Evolutionary conservation across 2,888 invertebrate genomes (phyloP).

Genomic region (Druceiella hillmani): DNA sequence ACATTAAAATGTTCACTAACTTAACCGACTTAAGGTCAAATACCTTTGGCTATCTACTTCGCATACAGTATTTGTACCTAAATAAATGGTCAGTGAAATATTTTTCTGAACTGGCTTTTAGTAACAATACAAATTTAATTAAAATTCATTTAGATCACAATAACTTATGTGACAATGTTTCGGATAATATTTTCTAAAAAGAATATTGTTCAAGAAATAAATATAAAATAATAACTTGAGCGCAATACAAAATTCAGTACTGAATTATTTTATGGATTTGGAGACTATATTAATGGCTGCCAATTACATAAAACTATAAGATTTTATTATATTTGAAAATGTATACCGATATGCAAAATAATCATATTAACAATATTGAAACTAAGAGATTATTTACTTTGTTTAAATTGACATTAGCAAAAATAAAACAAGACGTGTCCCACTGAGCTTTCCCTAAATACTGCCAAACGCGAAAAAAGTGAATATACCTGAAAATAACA

Average conservation of each 20-base stretch:
- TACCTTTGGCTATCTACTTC: slow-evolving; percentile 70
- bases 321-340: slow-evolving; percentile 54
- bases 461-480: slow-evolving; percentile 44
- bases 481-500: slow-evolving; percentile 42
- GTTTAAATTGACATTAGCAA: slow-evolving; percentile 41
- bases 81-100: slow-evolving; percentile 64
- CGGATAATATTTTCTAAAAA: slow-evolving; percentile 61
- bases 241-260: slow-evolving; percentile 71
- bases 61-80: slow-evolving; percentile 66
- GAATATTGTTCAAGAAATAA: slow-evolving; percentile 68
- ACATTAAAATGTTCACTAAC: slow-evolving; percentile 67
- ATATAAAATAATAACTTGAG: slow-evolving; percentile 68
- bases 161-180: slow-evolving; percentile 58
- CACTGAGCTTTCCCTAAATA: slow-evolving; percentile 36
- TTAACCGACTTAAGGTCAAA: slow-evolving; percentile 65
- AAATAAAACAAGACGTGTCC: slow-evolving; percentile 37
- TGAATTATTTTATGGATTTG: slow-evolving; percentile 66
- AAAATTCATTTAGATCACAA: slow-evolving; percentile 72
- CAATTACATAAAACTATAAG: slow-evolving; percentile 64
- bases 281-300: slow-evolving; percentile 66
- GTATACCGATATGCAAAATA: slow-evolving; percentile 39
- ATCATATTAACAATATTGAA: slow-evolving; percentile 40
- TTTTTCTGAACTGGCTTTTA: slow-evolving; percentile 66
- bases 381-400: slow-evolving; percentile 37
- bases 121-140: slow-evolving; percentile 67